phyloP scores from a whole-genome alignment of 2,797 vertebrate species.

The Podarcis siculus region DNA sequence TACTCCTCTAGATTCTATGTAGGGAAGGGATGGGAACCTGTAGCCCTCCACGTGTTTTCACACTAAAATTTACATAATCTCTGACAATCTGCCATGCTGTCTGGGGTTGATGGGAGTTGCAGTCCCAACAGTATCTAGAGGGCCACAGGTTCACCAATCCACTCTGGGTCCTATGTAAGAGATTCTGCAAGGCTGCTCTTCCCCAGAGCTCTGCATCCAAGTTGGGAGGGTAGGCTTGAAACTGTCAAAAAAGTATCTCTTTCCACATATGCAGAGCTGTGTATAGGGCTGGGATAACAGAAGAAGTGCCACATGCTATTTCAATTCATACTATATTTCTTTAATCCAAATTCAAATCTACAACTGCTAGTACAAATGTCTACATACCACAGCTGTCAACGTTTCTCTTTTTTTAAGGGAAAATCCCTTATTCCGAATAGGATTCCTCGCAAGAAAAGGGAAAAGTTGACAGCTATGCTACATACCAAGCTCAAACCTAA shows the following conservation, averaged over 20 bases:
- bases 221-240: not conserved
- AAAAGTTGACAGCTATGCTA: not conserved
- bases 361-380: slow-evolving; percentile 21
- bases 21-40: not conserved
- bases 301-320: not conserved
- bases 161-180: not conserved
- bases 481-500: slow-evolving; percentile 6
- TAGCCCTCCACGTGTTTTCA: not conserved
- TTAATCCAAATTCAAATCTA: slow-evolving; percentile 4
- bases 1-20: not conserved
- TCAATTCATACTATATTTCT: slow-evolving; percentile 18
- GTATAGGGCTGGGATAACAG: not conserved
- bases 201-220: not conserved
- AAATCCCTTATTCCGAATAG: too few relatives aligned
- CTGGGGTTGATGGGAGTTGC: not conserved
- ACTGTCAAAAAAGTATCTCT: not conserved
- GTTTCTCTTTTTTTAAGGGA: too few relatives aligned
- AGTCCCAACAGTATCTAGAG: not conserved
- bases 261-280: not conserved
- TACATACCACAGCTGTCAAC: not conserved
- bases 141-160: not conserved
- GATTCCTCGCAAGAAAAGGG: too few relatives aligned
- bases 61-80: not conserved
- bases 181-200: not conserved
- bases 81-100: not conserved